Conservation (phyloP, 2,888 invertebrate species). For the Machimus atricapillus region DNA sequence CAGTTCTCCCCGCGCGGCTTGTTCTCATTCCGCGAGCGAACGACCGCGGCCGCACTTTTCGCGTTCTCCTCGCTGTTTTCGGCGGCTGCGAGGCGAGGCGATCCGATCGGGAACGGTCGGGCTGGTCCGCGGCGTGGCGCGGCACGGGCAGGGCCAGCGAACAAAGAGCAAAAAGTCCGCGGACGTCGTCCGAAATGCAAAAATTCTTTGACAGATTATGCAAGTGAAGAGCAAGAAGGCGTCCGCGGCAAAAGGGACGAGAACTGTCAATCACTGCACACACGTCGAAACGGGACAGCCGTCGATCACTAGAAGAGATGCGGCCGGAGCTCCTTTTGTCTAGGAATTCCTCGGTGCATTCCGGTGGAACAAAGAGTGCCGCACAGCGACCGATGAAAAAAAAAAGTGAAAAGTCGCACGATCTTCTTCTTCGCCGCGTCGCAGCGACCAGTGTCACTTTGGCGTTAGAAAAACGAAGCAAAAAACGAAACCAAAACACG, state of each 20-base stretch:
- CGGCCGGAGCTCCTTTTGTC: constrained; percentile 3
- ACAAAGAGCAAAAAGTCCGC: neutral
- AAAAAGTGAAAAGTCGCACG: constrained; percentile 9
- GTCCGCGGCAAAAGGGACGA: neutral
- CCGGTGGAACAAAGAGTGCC: constrained; percentile 15
- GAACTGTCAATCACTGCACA: neutral
- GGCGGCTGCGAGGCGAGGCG: neutral
- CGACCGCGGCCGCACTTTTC: neutral
- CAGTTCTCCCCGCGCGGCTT: neutral
- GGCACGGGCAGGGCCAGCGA: neutral
- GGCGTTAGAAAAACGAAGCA: constrained; percentile 29
- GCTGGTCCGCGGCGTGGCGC: neutral
- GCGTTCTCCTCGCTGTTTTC: neutral
- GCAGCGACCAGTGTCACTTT: constrained; percentile 9
- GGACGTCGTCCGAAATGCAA: constrained; percentile 1
- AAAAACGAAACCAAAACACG: constrained; percentile 33
- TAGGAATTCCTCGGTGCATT: constrained; percentile 29
- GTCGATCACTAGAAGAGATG: neutral
- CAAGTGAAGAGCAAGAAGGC: constrained; percentile 10
- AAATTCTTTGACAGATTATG: constrained; percentile 31
- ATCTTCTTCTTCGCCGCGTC: constrained; percentile 13
- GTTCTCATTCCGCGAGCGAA: neutral
- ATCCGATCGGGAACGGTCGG: neutral
- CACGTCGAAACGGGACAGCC: constrained; percentile 4
- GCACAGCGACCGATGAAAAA: neutral